phyloP scores from a whole-genome alignment of 2,888 invertebrate genomes.

The Oxytorus armatus region DNA sequence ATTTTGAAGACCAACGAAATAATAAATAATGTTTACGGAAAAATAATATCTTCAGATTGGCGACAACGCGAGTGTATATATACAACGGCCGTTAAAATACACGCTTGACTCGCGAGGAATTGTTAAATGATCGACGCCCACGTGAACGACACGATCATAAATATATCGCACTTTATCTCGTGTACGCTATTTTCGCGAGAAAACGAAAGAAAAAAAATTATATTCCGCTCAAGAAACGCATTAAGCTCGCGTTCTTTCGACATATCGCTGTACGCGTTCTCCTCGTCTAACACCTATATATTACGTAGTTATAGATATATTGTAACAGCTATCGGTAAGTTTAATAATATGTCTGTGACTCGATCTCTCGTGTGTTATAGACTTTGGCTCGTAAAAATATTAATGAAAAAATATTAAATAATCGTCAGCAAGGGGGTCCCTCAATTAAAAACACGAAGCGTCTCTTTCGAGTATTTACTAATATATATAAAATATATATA shows the following conservation, averaged over 20 bases:
- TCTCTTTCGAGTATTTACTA: no score
- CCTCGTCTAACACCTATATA: slow-evolving; percentile 13
- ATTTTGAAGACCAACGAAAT: no score
- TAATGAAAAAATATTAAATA: slow-evolving; percentile 7
- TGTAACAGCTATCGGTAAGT: slow-evolving; percentile 12
- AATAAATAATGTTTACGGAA: background rate
- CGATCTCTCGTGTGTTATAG: background rate
- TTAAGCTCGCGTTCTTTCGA: slow-evolving; percentile 42
- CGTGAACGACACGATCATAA: slow-evolving; percentile 30
- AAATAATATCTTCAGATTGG: background rate
- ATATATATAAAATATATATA: background rate
- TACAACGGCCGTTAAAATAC: background rate
- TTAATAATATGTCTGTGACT: slow-evolving; percentile 14
- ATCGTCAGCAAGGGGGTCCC: slow-evolving; percentile 5
- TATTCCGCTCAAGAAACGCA: background rate
- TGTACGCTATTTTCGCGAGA: background rate
- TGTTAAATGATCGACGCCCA: slow-evolving; percentile 24
- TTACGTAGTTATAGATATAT: background rate
- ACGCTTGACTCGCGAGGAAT: background rate
- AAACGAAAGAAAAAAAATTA: background rate
- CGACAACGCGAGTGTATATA: background rate
- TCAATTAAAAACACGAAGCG: slow-evolving; percentile 32
- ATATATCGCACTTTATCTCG: slow-evolving; percentile 8
- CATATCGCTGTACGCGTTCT: slow-evolving; percentile 50
- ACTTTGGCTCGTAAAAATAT: background rate